phyloP scores from a whole-genome alignment of 2,888 invertebrate genomes.

The Eueremaeus valkanovi region DNA sequence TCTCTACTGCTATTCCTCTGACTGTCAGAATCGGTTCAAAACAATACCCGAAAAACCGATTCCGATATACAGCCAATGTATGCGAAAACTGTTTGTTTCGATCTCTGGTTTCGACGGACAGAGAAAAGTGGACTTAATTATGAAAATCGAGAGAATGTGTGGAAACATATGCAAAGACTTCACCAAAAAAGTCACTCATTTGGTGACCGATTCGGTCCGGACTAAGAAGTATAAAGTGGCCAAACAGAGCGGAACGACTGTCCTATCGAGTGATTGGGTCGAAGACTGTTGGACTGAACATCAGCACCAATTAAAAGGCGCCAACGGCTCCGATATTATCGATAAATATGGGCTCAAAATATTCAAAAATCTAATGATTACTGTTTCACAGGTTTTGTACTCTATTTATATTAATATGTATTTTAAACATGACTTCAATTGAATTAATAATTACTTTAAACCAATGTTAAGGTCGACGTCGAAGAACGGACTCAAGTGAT shows the following conservation, averaged over 20 bases:
- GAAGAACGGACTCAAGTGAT: conserved; percentile 64
- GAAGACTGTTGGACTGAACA: conserved; percentile 72
- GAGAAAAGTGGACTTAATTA: conserved; percentile 49
- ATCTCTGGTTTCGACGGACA: conserved; percentile 51
- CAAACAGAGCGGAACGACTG: conserved; percentile 62
- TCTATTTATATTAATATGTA: not conserved
- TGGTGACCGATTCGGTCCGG: conserved; percentile 62
- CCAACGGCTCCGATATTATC: conserved; percentile 62
- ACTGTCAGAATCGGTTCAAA: conserved; percentile 66
- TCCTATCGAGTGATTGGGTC: conserved; percentile 76
- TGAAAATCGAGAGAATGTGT: conserved; percentile 53
- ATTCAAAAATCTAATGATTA: conserved; percentile 72
- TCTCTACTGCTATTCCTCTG: conserved; percentile 52
- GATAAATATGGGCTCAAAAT: conserved; percentile 62
- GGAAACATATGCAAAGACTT: conserved; percentile 52
- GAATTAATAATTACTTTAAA: not conserved
- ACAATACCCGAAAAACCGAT: conserved; percentile 69
- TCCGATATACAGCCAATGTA: conserved; percentile 75
- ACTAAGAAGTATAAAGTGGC: conserved; percentile 60
- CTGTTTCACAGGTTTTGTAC: conserved; percentile 64
- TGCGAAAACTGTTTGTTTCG: conserved; percentile 57
- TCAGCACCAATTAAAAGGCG: conserved; percentile 60
- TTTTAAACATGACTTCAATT: not conserved
- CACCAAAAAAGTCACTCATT: conserved; percentile 65
- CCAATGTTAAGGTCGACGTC: conserved; percentile 54